Conservation (phyloP, 2,888 invertebrate genomes). For the Willowsia nigromaculata region DNA sequence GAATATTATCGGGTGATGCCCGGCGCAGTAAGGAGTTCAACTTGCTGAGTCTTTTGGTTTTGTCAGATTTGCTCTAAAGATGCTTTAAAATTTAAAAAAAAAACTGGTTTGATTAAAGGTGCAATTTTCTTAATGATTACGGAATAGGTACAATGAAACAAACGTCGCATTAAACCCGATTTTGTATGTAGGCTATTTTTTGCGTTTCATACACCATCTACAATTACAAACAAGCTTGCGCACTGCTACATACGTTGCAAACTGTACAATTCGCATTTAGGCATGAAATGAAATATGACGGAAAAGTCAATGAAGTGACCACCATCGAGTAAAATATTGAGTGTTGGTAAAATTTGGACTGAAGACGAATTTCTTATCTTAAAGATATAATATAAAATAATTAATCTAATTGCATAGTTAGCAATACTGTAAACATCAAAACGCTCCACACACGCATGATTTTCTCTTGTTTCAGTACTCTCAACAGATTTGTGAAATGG, state of each 20-base stretch:
- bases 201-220: not conserved
- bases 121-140: not conserved
- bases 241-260: not conserved
- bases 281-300: not conserved
- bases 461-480: too few relatives aligned
- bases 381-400: too few relatives aligned
- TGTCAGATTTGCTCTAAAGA: too few relatives aligned
- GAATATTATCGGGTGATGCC: too few relatives aligned
- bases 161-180: not conserved
- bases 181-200: not conserved
- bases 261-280: not conserved
- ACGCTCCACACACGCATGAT: too few relatives aligned
- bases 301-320: not conserved
- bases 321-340: not conserved
- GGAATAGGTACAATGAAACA: too few relatives aligned
- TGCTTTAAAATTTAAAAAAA: too few relatives aligned
- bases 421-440: too few relatives aligned
- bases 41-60: not conserved
- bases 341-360: conserved; percentile 27
- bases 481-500: too few relatives aligned
- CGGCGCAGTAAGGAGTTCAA: not conserved
- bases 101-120: not conserved
- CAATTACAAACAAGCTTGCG: not conserved
- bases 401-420: too few relatives aligned
- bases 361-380: conserved; percentile 36